Percentiles rank a stretch among this genome's conserved stretches.
phyloP scores from a whole-genome alignment of 2,888 invertebrate species.

The Thymelicus acteon region DNA sequence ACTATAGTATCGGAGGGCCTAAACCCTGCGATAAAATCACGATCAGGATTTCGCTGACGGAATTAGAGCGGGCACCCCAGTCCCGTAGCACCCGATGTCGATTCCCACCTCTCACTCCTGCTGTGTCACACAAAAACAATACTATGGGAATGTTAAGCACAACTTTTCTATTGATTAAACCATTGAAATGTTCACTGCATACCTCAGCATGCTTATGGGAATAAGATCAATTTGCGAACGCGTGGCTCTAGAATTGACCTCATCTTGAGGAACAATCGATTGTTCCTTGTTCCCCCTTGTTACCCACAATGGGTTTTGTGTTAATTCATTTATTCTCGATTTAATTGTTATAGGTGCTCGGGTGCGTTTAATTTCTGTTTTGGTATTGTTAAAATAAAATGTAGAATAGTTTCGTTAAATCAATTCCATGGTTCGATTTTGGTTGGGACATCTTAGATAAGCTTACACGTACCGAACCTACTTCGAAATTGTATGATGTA shows the following conservation, averaged over 20 bases:
- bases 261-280: conserved; percentile 63
- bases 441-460: conserved; percentile 4
- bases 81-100: conserved; percentile 73
- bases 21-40: conserved; percentile 82
- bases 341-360: conserved; percentile 72
- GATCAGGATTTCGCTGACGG: conserved; percentile 71
- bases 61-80: conserved; percentile 69
- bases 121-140: conserved; percentile 74
- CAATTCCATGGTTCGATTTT: neutral
- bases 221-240: conserved; percentile 78
- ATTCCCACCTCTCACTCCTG: conserved; percentile 75
- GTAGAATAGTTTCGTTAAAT: neutral
- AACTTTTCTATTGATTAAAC: conserved; percentile 82
- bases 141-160: conserved; percentile 77
- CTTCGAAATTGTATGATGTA: too few species aligned
- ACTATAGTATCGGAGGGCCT: conserved; percentile 52
- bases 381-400: neutral
- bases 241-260: conserved; percentile 72
- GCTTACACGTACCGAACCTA: too few species aligned
- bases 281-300: conserved; percentile 57
- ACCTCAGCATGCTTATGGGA: conserved; percentile 79
- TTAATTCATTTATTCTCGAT: conserved; percentile 71
- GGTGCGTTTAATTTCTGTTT: conserved; percentile 14
- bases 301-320: conserved; percentile 68
- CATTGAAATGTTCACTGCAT: conserved; percentile 75